Evolutionary conservation across 2,113 vertebrate species (phyloP).

Genomic region (Vulpes ferrilata): DNA sequence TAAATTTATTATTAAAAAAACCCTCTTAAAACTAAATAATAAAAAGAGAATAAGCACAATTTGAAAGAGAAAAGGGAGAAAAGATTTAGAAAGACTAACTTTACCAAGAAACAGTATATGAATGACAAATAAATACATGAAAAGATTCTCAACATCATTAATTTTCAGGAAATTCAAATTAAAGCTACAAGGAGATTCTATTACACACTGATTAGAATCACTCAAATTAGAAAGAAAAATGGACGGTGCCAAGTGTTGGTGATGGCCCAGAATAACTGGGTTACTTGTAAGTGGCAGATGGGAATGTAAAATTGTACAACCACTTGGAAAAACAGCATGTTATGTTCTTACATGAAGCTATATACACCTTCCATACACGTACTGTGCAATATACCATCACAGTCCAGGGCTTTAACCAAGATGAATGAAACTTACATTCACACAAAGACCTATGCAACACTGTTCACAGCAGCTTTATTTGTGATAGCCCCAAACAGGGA

Average conservation of each 20-base stretch:
- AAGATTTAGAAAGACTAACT: background rate
- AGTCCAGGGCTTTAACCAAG: background rate
- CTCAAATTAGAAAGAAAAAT: conserved; percentile 8
- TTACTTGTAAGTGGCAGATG: background rate
- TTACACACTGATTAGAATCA: background rate
- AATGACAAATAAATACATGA: background rate
- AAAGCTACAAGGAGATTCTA: background rate
- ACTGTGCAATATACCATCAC: background rate
- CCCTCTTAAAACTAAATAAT: background rate
- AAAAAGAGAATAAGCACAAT: background rate
- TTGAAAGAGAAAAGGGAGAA: background rate
- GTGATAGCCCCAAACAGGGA: background rate
- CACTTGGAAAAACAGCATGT: background rate
- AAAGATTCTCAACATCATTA: background rate
- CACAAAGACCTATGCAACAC: background rate
- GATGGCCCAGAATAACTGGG: background rate
- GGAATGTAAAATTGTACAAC: background rate
- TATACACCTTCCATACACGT: background rate
- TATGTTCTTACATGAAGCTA: background rate
- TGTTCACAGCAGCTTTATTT: background rate
- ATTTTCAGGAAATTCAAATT: background rate
- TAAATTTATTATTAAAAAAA: background rate
- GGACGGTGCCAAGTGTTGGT: background rate
- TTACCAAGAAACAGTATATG: background rate
- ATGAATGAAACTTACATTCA: background rate